Evolutionary conservation across 2,113 vertebrate species (phyloP).

Genomic region (Hymenochirus boettgeri): DNA sequence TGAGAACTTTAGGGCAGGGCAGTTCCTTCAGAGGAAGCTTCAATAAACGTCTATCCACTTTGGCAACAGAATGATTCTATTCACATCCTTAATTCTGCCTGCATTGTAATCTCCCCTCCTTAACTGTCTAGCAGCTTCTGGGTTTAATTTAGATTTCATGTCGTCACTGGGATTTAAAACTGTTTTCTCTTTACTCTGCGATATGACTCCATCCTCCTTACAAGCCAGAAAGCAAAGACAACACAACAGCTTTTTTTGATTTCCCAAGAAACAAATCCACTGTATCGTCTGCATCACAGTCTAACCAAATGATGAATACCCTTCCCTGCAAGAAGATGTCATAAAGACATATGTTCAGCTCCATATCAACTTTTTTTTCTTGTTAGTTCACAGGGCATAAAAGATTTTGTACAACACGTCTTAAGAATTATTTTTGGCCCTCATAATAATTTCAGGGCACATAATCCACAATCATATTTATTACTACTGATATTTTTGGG

Average conservation of each 20-base stretch:
- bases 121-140: conserved; percentile 32
- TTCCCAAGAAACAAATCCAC: conserved; percentile 29
- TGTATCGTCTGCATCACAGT: conserved; percentile 17
- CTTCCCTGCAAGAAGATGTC: background rate
- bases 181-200: conserved; percentile 25
- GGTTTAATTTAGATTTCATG: conserved; percentile 41
- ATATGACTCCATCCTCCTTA: conserved; percentile 32
- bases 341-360: no score
- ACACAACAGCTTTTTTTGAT: conserved; percentile 4
- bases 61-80: conserved; percentile 29
- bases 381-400: no score
- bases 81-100: conserved; percentile 36
- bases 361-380: no score
- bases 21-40: background rate
- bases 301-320: conserved; percentile 25
- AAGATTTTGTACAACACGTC: no score
- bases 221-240: conserved; percentile 28
- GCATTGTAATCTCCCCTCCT: conserved; percentile 31
- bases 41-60: conserved; percentile 13
- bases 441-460: no score
- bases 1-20: conserved; percentile 13
- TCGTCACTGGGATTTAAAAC: conserved; percentile 33
- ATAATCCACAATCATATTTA: no score
- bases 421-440: no score
- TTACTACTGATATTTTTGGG: no score